Base-by-base conservation (phyloP, 2,888 invertebrate species). In the Dicranocentrus wangi region DNA sequence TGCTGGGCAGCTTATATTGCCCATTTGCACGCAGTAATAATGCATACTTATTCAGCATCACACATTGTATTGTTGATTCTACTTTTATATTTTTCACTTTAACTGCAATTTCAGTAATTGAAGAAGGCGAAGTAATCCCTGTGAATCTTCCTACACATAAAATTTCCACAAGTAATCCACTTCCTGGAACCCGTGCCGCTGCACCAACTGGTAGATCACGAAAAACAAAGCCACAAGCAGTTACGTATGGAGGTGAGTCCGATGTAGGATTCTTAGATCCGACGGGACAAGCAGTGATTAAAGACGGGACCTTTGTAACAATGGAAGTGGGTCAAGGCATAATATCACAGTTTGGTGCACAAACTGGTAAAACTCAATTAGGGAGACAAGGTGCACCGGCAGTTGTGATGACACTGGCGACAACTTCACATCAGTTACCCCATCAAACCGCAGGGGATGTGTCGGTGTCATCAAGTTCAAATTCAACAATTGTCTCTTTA, bases 91-190 rank as follows among this genome's bases (percentile, higher is more conserved):
- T 69, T 51, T 69, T 53, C 23, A 69, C 32, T 53, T 25, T 51
- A 25, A 13, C 13, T 39, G 39, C 13, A 7, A 65, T 65, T 65
- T 65, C 17, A 63, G 78, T 65, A 10, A 55, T 32, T 21, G 69
- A 70, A 19, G 43, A 39, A 15, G 77, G 72, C 28, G 82, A 82
- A 32, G 53, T 42, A n/a, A 81, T 85, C 69, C 73, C 83, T 13
- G 83, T 86, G 2, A 82, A 71, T 32, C 55, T 86, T 8, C 86
- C 86, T 0, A 78, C 82, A 1, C 80, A 81, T 68, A 85, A 84
- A 32, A 69, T 86, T 43, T 78, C 81, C 3, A 55, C 75, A 8
- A 71, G 80, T 15, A 83, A 85, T 72, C 86, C 85, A 17, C 75
- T 86, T 17, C 83, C 82, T 39, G 83, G 85, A 8, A 23, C 60